Base-by-base conservation (phyloP, 2,888 invertebrate species). In the Euclidia mi region DNA sequence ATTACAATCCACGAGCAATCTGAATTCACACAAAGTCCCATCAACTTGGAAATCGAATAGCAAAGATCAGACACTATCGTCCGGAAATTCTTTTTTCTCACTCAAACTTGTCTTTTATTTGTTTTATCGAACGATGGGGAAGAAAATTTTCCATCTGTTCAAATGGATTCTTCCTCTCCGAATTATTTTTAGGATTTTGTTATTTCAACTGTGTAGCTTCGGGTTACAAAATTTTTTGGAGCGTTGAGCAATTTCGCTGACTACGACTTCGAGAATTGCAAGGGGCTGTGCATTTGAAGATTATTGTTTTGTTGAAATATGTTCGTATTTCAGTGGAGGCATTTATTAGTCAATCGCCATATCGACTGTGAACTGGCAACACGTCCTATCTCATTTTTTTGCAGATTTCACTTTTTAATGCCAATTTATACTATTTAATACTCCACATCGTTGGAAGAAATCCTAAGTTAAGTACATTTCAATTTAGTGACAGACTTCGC, bases 111-210 rank as follows among this genome's bases (percentile, higher is more conserved):
- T 65, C 57, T 56, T 62, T 56, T 71, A 73, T 71, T 71, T 73
- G 71, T 71, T 73, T 70, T 70, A 71, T 61, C 56, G 44, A 58
- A 49, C 40, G 46, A 45, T 38, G 45, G 41, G 48, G 52, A 64
- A 43, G 17, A 64, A 55, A 60, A 53, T 66, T 70, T 64, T 43
- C 61, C 51, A 59, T 72, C 61, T 51, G 58, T 64, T 53, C 52
- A 61, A 73, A 66, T 57, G 49, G 65, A 59, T 56, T 59, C 50
- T 51, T 59, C 35, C 18, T 15, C 58, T 42, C 38, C 6, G 63
- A 70, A 64, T 64, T 64, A 70, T 72, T 70, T 69, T 73, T 57
- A 37, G 32, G 49, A 60, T 58, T 72, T 53, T 64, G 71, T 66
- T 71, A 70, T 69, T 73, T 55, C 53, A 61, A 50, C 47, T 49